phyloP scores from a whole-genome alignment of 2,888 invertebrate species.

The Thymelicus lineola region DNA sequence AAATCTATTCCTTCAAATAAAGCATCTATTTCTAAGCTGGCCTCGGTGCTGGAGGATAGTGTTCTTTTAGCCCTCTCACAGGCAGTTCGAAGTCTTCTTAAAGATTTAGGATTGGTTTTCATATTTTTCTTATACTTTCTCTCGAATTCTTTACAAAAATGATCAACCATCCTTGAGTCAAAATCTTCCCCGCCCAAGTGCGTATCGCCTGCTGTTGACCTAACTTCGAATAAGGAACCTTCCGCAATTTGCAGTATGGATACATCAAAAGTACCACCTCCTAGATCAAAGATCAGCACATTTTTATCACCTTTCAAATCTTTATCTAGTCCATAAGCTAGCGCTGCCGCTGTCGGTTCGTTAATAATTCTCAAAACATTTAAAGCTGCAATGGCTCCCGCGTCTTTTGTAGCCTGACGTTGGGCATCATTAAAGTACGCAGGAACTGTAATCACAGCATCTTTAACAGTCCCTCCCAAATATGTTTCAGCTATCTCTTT shows the following conservation, averaged over 20 bases:
- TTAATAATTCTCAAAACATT: slow-evolving; percentile 96
- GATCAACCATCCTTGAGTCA: slow-evolving; percentile 91
- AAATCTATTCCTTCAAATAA: slow-evolving; percentile 96
- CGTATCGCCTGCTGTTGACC: slow-evolving; percentile 92
- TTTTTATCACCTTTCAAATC: slow-evolving; percentile 90
- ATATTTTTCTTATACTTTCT: slow-evolving; percentile 90
- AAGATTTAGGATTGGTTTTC: slow-evolving; percentile 89
- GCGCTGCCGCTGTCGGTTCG: slow-evolving; percentile 95
- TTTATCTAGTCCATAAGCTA: slow-evolving; percentile 93
- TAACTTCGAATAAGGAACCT: slow-evolving; percentile 92
- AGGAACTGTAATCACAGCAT: slow-evolving; percentile 93
- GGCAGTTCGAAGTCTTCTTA: slow-evolving; percentile 93
- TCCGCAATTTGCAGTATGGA: slow-evolving; percentile 96
- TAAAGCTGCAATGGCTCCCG: slow-evolving; percentile 93
- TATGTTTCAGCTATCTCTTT: slow-evolving; percentile 91
- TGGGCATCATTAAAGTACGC: slow-evolving; percentile 94
- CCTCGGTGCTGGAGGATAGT: slow-evolving; percentile 91
- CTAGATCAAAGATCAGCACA: slow-evolving; percentile 90
- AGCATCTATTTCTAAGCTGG: slow-evolving; percentile 94
- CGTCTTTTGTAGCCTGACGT: slow-evolving; percentile 95
- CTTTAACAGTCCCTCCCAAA: slow-evolving; percentile 88
- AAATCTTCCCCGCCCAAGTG: slow-evolving; percentile 93
- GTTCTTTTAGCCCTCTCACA: slow-evolving; percentile 93
- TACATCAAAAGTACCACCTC: slow-evolving; percentile 97
- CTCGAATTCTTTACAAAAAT: slow-evolving; percentile 92